phyloP scores from a whole-genome alignment of 2,113 vertebrate genomes.

The Aegypius monachus region DNA sequence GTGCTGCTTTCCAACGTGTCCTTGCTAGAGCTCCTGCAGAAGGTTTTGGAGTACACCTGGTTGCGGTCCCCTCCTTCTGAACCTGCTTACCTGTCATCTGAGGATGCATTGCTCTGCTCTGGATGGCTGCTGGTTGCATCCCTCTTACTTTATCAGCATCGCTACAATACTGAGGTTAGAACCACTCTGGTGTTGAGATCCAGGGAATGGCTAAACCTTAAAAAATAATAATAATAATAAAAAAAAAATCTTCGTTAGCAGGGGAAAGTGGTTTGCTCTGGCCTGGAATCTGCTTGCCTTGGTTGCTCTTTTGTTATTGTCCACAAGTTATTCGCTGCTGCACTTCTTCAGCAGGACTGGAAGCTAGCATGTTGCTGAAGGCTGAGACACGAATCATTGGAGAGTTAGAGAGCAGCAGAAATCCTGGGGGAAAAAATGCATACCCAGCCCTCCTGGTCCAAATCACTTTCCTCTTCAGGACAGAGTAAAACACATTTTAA shows the following conservation, averaged over 20 bases:
- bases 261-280: neutral
- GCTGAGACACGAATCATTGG: neutral
- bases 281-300: neutral
- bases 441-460: neutral
- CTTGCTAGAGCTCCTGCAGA: constrained; percentile 86
- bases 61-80: neutral
- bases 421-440: neutral
- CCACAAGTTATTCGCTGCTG: neutral
- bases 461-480: neutral
- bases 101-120: constrained; percentile 77
- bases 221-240: neutral
- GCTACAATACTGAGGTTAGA: constrained; percentile 83
- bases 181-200: neutral
- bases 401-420: neutral
- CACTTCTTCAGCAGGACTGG: neutral
- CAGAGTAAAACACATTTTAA: neutral
- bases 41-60: constrained; percentile 75
- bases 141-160: constrained; percentile 79
- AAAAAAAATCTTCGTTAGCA: neutral
- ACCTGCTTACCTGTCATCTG: neutral
- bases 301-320: neutral
- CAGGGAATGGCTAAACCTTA: neutral
- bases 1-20: constrained; percentile 84
- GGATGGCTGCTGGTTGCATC: constrained; percentile 84
- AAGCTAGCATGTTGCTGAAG: neutral